Evolutionary conservation across 1,140 invertebrate genomes (phyloP), one percentile per base, ranked within the genome.

Genomic region (Drosophila chauvacae): DNA sequence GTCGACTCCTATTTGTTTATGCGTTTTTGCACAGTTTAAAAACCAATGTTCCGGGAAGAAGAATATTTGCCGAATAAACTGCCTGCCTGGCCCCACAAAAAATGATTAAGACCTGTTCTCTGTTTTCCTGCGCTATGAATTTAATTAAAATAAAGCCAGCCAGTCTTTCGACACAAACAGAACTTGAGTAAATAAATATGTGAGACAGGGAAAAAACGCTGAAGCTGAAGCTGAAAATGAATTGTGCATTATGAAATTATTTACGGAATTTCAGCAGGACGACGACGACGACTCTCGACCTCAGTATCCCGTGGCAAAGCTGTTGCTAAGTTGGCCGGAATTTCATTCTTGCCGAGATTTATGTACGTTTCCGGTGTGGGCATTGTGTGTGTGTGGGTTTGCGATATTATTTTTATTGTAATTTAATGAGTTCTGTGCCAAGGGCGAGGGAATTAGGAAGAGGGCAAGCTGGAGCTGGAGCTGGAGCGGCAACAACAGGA

Each of bases 391-490:
- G 39, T 16, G 35, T 55, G 42, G 53, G 51, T 56, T 47, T 70
- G 50, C 9, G 41, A 45, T 30, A 44, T 79, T 66, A 47, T 69
- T 77, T 80, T 81, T 65, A 85, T 77, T 84, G 77, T 69, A 84
- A 81, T 81, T 84, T 84, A 85, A 84, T 84, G 81, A 85, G 81
- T 84, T 85, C 66, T 74, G 51, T 51, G 82, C 82, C 77, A 28
- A 16, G 55, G 61, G 42, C 72, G 33, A 44, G n/a, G 28, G 50
- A 51, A 26, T 64, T 11, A 60, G 42, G 39, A 26, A 6, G 33
- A 14, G 50, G 6, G 7, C 28, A 28, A 30, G 30, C 30, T 5
- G 26, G 4, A 4, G 47, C 16, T 4, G 13, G 13, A 33, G 47
- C 16, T 4, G 13, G 13, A 33, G 7, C 18, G 20, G 33, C 30